Conservation (phyloP, 2,888 invertebrate species). For the Thalpophila matura region DNA sequence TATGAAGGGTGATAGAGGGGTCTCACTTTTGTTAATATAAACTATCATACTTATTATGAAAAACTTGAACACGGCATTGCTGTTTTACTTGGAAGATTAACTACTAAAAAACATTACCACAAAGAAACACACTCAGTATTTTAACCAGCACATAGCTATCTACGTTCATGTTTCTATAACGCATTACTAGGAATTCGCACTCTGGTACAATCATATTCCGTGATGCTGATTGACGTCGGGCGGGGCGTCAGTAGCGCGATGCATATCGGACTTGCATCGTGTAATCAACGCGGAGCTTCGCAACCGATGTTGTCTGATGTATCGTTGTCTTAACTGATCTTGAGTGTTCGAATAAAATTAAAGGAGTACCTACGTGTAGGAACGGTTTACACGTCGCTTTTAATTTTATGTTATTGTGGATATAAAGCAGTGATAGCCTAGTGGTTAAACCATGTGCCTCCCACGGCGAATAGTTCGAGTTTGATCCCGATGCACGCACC, state of each 20-base stretch:
- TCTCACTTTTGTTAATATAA: too few species aligned
- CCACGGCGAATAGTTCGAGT: too few species aligned
- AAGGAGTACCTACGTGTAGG: conserved; percentile 25
- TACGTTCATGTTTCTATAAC: background rate
- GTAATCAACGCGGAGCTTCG: conserved; percentile 58
- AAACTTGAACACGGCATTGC: too few species aligned
- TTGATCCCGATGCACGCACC: too few species aligned
- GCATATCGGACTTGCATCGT: conserved; percentile 52
- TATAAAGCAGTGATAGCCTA: too few species aligned
- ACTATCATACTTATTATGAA: too few species aligned
- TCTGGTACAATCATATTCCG: conserved; percentile 16
- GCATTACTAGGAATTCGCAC: background rate
- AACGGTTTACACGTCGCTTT: conserved; percentile 23
- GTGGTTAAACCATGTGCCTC: too few species aligned
- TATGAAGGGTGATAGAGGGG: too few species aligned
- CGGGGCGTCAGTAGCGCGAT: conserved; percentile 57
- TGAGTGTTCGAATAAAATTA: conserved; percentile 41
- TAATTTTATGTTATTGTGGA: background rate
- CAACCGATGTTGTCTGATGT: conserved; percentile 54
- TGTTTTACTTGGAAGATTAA: too few species aligned
- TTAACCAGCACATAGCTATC: background rate
- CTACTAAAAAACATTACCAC: too few species aligned
- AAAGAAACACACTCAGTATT: background rate
- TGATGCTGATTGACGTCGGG: conserved; percentile 46
- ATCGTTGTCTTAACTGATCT: conserved; percentile 59